Conservation (phyloP, 2,797 vertebrate genomes). For the Molossus alvarezi region DNA sequence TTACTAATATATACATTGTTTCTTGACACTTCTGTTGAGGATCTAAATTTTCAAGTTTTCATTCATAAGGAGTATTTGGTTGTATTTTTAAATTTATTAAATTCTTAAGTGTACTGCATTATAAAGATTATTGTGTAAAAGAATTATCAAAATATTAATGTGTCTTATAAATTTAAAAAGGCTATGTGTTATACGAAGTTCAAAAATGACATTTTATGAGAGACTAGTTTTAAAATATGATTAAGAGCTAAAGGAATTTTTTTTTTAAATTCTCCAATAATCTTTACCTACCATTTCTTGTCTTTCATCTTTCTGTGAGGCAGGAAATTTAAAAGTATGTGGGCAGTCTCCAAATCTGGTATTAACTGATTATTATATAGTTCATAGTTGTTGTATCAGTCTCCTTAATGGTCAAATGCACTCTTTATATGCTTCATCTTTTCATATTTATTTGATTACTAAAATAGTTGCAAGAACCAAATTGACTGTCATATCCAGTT, state of each 20-base stretch:
- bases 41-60: slow-evolving; percentile 45
- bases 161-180: slow-evolving; percentile 26
- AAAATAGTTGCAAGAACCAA: slow-evolving; percentile 38
- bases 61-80: background rate
- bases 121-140: slow-evolving; percentile 43
- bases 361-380: background rate
- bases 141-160: background rate
- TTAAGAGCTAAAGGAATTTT: background rate
- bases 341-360: background rate
- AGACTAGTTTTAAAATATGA: slow-evolving; percentile 29
- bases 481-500: slow-evolving; percentile 39
- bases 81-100: background rate
- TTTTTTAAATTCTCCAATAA: background rate
- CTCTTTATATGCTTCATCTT: background rate
- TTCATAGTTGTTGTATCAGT: background rate
- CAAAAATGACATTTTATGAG: background rate
- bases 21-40: slow-evolving; percentile 4
- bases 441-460: slow-evolving; percentile 41
- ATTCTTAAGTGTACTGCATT: background rate
- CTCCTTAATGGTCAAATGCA: background rate
- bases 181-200: background rate
- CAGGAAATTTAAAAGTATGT: background rate
- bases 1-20: background rate
- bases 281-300: background rate
- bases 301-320: background rate